A percentile compares a stretch with the other conserved stretches of the same genome.
These are phyloP conservation scores for Pseudopipra pipra DNA, from an alignment of 2,113 vertebrate genomes.

Conservation along the genomic window DNA sequence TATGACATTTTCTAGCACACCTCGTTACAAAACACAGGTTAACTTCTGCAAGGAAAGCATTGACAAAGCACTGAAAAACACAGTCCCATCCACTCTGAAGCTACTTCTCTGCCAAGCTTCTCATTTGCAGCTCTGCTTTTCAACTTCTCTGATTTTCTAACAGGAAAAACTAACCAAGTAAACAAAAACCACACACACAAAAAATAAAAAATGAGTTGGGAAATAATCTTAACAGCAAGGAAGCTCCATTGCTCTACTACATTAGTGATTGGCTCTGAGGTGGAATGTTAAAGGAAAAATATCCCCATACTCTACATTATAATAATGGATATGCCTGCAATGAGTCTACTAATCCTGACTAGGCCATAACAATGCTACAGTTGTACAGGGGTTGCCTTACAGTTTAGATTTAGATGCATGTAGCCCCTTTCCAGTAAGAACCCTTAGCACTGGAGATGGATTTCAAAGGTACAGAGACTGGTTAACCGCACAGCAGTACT, in stretches of 20 bases:
- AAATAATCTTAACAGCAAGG: background rate
- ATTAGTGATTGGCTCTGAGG: no score
- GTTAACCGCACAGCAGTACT: background rate
- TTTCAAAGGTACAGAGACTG: background rate
- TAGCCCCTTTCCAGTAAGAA: fast-evolving
- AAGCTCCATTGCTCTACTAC: background rate
- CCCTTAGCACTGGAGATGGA: background rate
- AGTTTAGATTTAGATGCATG: background rate
- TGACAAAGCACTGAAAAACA: background rate
- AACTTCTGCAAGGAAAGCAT: background rate
- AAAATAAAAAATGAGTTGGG: no score
- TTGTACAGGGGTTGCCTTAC: background rate
- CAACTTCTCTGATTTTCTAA: background rate
- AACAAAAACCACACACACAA: background rate
- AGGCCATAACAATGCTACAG: background rate
- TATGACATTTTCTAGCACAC: background rate
- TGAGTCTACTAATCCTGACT: background rate
- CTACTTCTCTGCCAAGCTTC: background rate
- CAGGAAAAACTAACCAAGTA: background rate
- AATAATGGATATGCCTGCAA: background rate
- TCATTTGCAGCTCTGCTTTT: background rate
- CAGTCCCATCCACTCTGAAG: background rate
- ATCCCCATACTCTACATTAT: background rate
- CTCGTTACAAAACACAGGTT: background rate
- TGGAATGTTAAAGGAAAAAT: background rate